Conservation (phyloP, 2,113 vertebrate genomes). For the Eleginops maclovinus region DNA sequence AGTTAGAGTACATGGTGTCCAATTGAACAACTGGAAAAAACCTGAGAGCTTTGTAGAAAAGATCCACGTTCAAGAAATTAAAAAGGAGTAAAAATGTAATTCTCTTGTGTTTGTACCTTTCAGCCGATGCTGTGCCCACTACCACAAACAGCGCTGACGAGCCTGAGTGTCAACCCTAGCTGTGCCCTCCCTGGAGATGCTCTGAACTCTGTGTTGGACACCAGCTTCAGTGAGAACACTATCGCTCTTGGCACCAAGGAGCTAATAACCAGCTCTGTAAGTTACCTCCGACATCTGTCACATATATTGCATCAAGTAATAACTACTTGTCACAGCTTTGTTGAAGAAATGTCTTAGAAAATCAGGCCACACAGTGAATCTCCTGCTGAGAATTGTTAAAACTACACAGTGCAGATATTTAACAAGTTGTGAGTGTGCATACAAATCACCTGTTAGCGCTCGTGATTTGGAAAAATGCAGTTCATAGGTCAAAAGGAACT, state of each 20-base stretch:
- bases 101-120: conserved; percentile 22
- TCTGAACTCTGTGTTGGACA: conserved; percentile 90
- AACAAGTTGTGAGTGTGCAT: conserved; percentile 9
- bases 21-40: neutral
- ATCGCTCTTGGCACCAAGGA: conserved; percentile 77
- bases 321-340: neutral
- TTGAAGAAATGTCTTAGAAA: neutral
- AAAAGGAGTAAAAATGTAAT: neutral
- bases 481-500: neutral
- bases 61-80: neutral
- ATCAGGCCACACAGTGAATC: neutral
- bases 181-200: conserved; percentile 92
- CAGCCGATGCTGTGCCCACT: conserved; percentile 86
- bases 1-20: too few relatives aligned
- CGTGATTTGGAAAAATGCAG: neutral
- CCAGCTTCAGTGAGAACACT: conserved; percentile 83
- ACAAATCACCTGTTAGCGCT: conserved; percentile 13
- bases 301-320: neutral
- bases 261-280: conserved; percentile 81
- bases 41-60: neutral
- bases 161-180: conserved; percentile 88
- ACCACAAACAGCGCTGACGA: conserved; percentile 88
- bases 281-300: conserved; percentile 10
- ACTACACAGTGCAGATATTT: too few relatives aligned
- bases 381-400: neutral